Percentiles rank a stretch among this genome's conserved stretches.
These are phyloP conservation scores for Rhodinocichla rosea DNA, from an alignment of 2,113 vertebrate species.

Conservation along the genomic window DNA sequence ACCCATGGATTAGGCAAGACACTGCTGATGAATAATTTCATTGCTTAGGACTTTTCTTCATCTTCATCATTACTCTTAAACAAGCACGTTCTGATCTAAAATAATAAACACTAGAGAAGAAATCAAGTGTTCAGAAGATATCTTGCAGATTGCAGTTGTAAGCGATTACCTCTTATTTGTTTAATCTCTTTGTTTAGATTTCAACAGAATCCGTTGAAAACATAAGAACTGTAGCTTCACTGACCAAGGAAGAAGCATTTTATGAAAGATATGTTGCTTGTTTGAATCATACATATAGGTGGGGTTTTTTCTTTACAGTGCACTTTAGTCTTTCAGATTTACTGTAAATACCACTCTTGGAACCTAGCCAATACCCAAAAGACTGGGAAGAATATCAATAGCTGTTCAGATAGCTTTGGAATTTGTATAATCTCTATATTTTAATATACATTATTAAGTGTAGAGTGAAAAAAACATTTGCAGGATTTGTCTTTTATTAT, in stretches of 20 bases:
- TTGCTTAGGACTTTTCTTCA: not conserved
- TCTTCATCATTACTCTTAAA: not conserved
- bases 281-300: conserved; percentile 64
- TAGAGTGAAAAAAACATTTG: not conserved
- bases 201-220: conserved; percentile 68
- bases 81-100: not conserved
- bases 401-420: not conserved
- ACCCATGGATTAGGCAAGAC: not conserved
- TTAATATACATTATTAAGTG: not conserved
- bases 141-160: not conserved
- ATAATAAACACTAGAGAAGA: not conserved
- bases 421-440: not conserved
- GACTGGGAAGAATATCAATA: not conserved
- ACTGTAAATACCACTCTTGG: not conserved
- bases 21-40: not conserved
- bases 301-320: not conserved
- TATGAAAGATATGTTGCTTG: conserved; percentile 47
- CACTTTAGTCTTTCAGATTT: not conserved
- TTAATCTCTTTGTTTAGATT: conserved; percentile 63
- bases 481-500: not conserved
- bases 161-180: not conserved
- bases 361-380: not conserved
- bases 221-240: conserved; percentile 59
- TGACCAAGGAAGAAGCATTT: conserved; percentile 67
- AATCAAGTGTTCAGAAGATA: not conserved